A percentile compares a stretch with the other conserved stretches of the same genome.
Evolutionary conservation across 2,888 invertebrate species (phyloP).

Genomic region (Brenthis hecate): DNA sequence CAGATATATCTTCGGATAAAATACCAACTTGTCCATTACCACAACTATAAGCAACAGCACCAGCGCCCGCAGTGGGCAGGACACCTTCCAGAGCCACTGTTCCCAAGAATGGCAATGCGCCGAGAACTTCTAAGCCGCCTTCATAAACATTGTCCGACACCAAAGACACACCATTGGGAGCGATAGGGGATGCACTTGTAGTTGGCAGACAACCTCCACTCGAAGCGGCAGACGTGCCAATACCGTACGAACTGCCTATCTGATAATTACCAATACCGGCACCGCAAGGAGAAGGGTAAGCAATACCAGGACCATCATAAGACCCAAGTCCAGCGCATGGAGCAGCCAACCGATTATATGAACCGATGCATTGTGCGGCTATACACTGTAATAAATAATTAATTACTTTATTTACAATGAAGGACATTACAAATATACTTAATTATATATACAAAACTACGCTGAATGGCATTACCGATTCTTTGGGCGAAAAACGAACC

Average conservation of each 20-base stretch:
- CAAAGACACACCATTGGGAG: conserved; percentile 48
- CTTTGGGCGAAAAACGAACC: too few relatives aligned
- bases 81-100: too few relatives aligned
- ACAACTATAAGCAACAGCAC: conserved; percentile 2
- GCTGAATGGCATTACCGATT: too few relatives aligned
- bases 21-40: not conserved
- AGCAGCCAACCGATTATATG: not conserved
- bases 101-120: too few relatives aligned
- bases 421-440: too few relatives aligned
- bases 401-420: not conserved
- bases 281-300: conserved; percentile 21
- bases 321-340: not conserved
- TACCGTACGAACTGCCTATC: conserved; percentile 8
- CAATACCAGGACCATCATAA: not conserved
- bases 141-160: conserved; percentile 49
- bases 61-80: conserved; percentile 7
- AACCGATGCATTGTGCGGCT: conserved; percentile 40
- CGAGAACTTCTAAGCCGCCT: conserved; percentile 35
- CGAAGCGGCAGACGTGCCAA: conserved; percentile 17
- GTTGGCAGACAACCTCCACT: conserved; percentile 41
- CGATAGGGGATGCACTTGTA: conserved; percentile 49
- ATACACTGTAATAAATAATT: conserved; percentile 37
- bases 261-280: conserved; percentile 18
- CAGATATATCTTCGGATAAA: not conserved
- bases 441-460: too few relatives aligned